These are phyloP conservation scores for Myotis planiceps DNA, from an alignment of 2,797 vertebrate genomes.

Conservation along the genomic window DNA sequence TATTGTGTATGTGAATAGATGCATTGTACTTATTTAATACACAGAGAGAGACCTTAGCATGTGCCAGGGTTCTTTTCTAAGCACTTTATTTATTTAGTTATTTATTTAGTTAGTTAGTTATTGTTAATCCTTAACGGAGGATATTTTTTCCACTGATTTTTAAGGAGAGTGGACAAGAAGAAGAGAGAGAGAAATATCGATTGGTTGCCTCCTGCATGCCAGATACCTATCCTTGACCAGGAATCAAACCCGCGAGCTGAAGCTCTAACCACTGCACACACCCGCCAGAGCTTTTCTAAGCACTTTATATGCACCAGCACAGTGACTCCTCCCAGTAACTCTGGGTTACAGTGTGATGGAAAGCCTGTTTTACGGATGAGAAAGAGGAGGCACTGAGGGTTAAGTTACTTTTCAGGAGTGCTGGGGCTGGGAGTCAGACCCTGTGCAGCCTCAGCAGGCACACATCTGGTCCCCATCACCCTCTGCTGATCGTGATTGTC, in stretches of 20 bases:
- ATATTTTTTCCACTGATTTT: too few relatives aligned
- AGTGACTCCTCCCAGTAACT: background rate
- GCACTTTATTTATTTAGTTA: background rate
- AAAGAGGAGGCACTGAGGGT: background rate
- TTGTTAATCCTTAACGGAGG: too few relatives aligned
- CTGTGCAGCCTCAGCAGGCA: background rate
- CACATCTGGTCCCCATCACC: background rate
- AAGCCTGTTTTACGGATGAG: background rate
- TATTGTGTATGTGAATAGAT: background rate
- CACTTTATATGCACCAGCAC: background rate
- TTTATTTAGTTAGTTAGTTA: too few relatives aligned
- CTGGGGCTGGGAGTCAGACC: background rate
- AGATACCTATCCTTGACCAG: too few relatives aligned
- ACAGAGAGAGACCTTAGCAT: background rate
- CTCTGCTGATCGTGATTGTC: background rate
- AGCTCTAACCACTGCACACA: too few relatives aligned
- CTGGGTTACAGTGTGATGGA: too few relatives aligned
- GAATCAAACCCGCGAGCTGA: too few relatives aligned
- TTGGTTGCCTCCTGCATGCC: too few relatives aligned
- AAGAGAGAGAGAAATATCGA: too few relatives aligned
- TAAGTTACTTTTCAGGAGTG: background rate
- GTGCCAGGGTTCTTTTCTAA: background rate
- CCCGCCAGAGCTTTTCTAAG: background rate
- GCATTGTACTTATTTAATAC: background rate
- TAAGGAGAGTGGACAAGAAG: too few relatives aligned